A percentile compares a stretch with the other conserved stretches of the same genome.
These are phyloP conservation scores for Ophiodon elongatus DNA, from an alignment of 2,113 vertebrate genomes.

Conservation along the genomic window DNA sequence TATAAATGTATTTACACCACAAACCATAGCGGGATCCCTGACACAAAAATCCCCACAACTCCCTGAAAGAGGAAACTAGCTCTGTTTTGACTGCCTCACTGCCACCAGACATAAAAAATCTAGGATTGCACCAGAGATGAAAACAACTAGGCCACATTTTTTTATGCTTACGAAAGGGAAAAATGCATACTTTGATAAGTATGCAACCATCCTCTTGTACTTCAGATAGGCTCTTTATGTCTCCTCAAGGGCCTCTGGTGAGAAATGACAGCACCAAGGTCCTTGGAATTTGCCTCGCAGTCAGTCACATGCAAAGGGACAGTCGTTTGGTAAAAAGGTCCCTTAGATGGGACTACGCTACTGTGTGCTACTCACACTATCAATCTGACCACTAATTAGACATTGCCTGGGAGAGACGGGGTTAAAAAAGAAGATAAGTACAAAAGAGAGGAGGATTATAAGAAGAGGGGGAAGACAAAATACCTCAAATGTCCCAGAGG, in stretches of 20 bases:
- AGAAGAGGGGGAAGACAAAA: conserved; percentile 15
- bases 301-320: conserved; percentile 12
- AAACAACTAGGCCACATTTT: conserved; percentile 28
- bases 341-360: not conserved
- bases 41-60: conserved; percentile 47
- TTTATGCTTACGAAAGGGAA: not conserved
- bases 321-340: conserved; percentile 32
- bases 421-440: conserved; percentile 22
- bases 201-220: not conserved
- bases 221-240: not conserved
- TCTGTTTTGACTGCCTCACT: not conserved
- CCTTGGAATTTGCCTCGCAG: conserved; percentile 6
- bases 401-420: conserved; percentile 17
- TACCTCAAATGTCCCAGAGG: conserved; percentile 1
- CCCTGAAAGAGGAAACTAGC: conserved; percentile 48
- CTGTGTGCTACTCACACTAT: conserved; percentile 11
- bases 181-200: conserved; percentile 18
- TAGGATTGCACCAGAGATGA: not conserved
- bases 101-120: conserved; percentile 30
- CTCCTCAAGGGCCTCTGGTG: conserved; percentile 27
- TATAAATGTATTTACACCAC: conserved; percentile 27
- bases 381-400: conserved; percentile 50
- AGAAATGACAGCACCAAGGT: conserved; percentile 16
- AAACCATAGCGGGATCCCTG: conserved; percentile 22
- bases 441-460: conserved; percentile 15